Evolutionary conservation across 2,113 vertebrate genomes (phyloP).

Genomic region (Synodontis membranacea): DNA sequence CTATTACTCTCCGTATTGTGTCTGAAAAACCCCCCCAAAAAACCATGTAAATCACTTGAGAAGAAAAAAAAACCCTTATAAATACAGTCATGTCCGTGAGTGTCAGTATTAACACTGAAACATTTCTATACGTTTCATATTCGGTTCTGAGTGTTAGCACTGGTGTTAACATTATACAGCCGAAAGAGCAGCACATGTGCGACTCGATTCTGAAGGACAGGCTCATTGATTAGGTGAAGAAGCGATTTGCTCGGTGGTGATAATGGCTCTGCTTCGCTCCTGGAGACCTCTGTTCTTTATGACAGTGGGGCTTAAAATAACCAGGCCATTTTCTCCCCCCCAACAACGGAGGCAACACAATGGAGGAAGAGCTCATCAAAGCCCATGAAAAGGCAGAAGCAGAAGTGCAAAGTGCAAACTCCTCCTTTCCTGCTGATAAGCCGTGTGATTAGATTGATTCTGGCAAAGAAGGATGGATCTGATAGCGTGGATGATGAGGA

Average conservation of each 20-base stretch:
- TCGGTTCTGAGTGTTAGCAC: neutral
- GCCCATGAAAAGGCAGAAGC: slow-evolving; percentile 56
- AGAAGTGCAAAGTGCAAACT: slow-evolving; percentile 42
- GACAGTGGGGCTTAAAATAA: slow-evolving; percentile 64
- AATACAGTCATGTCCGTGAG: neutral
- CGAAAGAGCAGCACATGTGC: neutral
- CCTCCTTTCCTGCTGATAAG: slow-evolving; percentile 63
- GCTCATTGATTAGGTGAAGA: slow-evolving; percentile 61
- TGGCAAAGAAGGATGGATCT: slow-evolving; percentile 44
- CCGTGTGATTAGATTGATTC: slow-evolving; percentile 76
- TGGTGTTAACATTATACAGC: neutral
- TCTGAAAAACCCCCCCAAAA: neutral
- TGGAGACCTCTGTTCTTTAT: slow-evolving; percentile 59
- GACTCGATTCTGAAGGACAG: slow-evolving; percentile 60
- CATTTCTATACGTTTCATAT: neutral
- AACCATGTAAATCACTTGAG: neutral
- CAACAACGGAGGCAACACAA: slow-evolving; percentile 61
- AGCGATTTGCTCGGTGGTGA: slow-evolving; percentile 61
- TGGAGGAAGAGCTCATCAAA: slow-evolving; percentile 64
- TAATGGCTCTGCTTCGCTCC: slow-evolving; percentile 61
- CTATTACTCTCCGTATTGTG: neutral
- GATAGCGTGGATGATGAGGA: slow-evolving; percentile 28
- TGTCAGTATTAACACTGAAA: neutral
- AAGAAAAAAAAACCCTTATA: neutral
- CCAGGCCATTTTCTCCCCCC: slow-evolving; percentile 51